Evolutionary conservation across 2,797 vertebrate species (phyloP).

Genomic region (Centroberyx gerrardi): DNA sequence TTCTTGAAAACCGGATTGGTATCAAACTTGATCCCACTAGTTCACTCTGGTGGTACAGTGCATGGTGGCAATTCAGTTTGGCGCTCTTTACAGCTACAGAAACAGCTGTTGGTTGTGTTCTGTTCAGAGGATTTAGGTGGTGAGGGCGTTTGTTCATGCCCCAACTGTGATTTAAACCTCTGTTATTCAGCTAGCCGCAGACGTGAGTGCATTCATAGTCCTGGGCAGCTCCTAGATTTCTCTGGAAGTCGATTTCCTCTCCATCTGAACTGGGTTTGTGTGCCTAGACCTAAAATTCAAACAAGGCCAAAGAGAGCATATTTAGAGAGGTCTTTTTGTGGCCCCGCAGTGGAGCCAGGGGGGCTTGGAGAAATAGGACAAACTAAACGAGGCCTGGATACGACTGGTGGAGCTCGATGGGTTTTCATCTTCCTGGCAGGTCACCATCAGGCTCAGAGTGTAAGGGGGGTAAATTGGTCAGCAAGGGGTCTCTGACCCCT

Average conservation of each 20-base stretch:
- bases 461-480: constrained; percentile 54
- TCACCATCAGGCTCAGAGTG: constrained; percentile 50
- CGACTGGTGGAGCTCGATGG: constrained; percentile 28
- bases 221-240: constrained; percentile 25
- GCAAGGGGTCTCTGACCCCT: constrained; percentile 66
- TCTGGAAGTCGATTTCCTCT: constrained; percentile 52
- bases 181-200: neutral
- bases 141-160: neutral
- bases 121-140: neutral
- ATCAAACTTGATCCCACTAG: neutral
- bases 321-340: constrained; percentile 58
- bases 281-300: constrained; percentile 54
- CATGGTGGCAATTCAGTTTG: neutral
- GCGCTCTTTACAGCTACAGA: neutral
- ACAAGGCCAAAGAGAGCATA: constrained; percentile 63
- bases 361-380: constrained; percentile 69
- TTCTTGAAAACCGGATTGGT: neutral
- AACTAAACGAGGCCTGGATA: constrained; percentile 47
- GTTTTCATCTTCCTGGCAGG: constrained; percentile 72
- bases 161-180: neutral
- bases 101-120: constrained; percentile 14
- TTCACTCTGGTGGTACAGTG: neutral
- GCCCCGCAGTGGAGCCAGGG: constrained; percentile 44
- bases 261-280: constrained; percentile 61
- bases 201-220: constrained; percentile 26